A percentile compares a stretch with the other conserved stretches of the same genome.
phyloP scores from a whole-genome alignment of 2,113 vertebrate genomes.

The Dendrocopos noguchii region DNA sequence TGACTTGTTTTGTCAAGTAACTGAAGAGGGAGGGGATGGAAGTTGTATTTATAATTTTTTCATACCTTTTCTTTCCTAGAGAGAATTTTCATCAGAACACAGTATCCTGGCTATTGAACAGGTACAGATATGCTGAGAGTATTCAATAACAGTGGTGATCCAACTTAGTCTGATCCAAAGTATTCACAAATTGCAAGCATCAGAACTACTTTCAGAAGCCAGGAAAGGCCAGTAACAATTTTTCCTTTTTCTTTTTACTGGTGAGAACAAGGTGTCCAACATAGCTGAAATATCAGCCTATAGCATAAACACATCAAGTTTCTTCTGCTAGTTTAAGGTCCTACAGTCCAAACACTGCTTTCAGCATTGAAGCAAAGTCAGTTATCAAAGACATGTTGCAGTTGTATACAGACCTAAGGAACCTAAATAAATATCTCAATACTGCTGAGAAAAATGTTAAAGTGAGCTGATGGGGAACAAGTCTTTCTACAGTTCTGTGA shows the following conservation, averaged over 20 bases:
- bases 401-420: background rate
- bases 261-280: background rate
- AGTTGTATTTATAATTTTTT: background rate
- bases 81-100: background rate
- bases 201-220: background rate
- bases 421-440: background rate
- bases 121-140: background rate
- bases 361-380: background rate
- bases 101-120: background rate
- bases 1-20: background rate
- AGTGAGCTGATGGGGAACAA: rapidly evolving
- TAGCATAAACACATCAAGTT: background rate
- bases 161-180: background rate
- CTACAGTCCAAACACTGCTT: background rate
- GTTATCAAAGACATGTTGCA: background rate
- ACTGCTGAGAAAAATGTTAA: background rate
- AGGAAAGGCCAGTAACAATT: background rate
- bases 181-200: background rate
- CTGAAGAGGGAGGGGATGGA: background rate
- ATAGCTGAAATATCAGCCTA: background rate
- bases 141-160: background rate
- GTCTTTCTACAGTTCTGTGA: background rate
- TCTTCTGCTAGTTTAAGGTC: background rate
- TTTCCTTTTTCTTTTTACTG: background rate
- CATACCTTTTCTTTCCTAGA: background rate